Percentiles rank a stretch among this genome's conserved stretches.
Evolutionary conservation across 2,113 vertebrate genomes (phyloP).

Genomic region (Tragelaphus buxtoni): DNA sequence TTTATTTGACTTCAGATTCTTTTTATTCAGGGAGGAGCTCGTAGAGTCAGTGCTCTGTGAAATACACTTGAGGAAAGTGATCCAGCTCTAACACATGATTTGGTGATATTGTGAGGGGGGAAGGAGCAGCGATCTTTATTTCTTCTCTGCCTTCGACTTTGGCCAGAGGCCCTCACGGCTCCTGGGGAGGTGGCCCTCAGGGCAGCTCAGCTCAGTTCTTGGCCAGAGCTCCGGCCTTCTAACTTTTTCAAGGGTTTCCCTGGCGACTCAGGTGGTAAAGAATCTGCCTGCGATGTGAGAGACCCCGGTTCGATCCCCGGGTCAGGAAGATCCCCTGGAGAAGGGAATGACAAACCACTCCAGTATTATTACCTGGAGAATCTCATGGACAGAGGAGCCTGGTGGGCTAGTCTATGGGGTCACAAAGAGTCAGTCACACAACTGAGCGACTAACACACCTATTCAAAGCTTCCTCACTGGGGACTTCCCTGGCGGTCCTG

Average conservation of each 20-base stretch:
- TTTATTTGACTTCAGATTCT: neutral
- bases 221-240: neutral
- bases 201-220: neutral
- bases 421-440: neutral
- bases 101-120: neutral
- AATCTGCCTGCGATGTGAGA: neutral
- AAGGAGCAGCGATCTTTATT: neutral
- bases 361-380: neutral
- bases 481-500: fast-evolving
- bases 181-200: neutral
- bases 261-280: neutral
- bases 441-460: neutral
- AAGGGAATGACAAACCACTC: neutral
- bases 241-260: neutral
- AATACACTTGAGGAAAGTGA: neutral
- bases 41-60: neutral
- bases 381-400: neutral
- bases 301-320: neutral
- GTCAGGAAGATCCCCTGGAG: neutral
- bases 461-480: neutral
- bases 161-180: too few relatives aligned
- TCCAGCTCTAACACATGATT: neutral
- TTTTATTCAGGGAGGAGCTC: neutral
- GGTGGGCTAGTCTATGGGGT: neutral
- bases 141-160: neutral